These are phyloP conservation scores for Drosophila hamatofila DNA, from an alignment of 2,888 invertebrate genomes.

Conservation along the genomic window DNA sequence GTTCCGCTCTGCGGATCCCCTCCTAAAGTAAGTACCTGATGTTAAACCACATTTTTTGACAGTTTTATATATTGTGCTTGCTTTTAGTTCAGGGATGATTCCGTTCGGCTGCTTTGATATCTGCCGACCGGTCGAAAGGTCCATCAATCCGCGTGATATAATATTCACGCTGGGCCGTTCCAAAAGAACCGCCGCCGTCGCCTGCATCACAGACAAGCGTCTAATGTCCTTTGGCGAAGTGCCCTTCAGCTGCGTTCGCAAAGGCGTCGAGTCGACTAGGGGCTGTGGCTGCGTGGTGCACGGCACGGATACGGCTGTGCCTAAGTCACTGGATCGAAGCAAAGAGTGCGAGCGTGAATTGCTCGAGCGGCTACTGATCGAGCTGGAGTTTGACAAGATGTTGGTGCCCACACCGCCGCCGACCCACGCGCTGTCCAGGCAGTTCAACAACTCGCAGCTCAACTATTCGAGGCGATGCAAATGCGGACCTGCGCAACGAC, in stretches of 20 bases:
- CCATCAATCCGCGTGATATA: constrained; percentile 70
- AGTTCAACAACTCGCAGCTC: constrained; percentile 4
- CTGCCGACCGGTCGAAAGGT: constrained; percentile 60
- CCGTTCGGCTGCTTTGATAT: constrained; percentile 63
- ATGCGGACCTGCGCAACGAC: too few relatives aligned
- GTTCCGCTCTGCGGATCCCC: constrained; percentile 61
- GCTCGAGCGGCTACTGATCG: constrained; percentile 37
- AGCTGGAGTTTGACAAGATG: constrained; percentile 34
- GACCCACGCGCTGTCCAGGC: constrained; percentile 5
- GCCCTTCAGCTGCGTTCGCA: constrained; percentile 48
- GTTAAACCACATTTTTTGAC: rapidly evolving
- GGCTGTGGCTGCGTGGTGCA: constrained; percentile 42
- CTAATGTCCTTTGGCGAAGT: constrained; percentile 54
- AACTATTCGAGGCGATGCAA: constrained; percentile 86
- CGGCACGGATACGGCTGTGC: constrained; percentile 12
- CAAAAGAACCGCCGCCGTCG: constrained; percentile 33
- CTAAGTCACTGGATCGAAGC: constrained; percentile 4
- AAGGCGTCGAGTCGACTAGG: background rate
- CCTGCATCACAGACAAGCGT: constrained; percentile 59
- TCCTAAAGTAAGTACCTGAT: constrained; percentile 61
- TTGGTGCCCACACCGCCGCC: constrained; percentile 45
- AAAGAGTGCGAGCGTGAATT: constrained; percentile 32
- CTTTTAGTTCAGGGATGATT: constrained; percentile 26
- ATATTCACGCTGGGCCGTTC: constrained; percentile 74
- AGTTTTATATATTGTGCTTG: background rate